Base-by-base conservation (phyloP, 1,140 invertebrate genomes). In the Brachionus rubens region DNA sequence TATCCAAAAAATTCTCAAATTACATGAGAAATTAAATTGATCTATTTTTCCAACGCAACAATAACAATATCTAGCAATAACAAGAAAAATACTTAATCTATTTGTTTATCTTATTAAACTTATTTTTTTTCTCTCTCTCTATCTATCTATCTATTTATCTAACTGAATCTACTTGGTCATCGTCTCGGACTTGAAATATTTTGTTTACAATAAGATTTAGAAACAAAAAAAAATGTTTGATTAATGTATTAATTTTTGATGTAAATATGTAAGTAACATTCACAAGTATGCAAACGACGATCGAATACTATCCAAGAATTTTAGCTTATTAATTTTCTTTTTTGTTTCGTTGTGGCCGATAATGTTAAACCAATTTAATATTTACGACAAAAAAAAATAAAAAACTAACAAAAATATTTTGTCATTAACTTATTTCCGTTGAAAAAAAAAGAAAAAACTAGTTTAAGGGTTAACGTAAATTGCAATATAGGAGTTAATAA, bases 61-160 rank as follows among this genome's bases (percentile, higher is more conserved):
- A 54, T 10, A 24, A 28, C 33, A 54, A 43, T 24, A n/a, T 28
- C 52, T 28, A 54, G 33, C 28, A 28, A 14, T 24, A 54, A 28
- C 52, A 33, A 24, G 10, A 19, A 59, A 59, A 56, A 28, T 33
- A 33, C 30, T 33, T 59, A 59, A 59, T 59, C 54, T 59, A 59
- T 59, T 59, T 59, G 54, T 59, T 59, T 59, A 59, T 59, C 54
- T 59, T 59, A 59, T 59, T 59, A 59, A 40, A n/a, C n/a, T n/a
- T n/a, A n/a, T n/a, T n/a, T n/a, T n/a, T n/a, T n/a, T n/a, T n/a
- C n/a, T n/a, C n/a, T n/a, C n/a, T n/a, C n/a, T n/a, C n/a, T n/a
- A n/a, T n/a, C n/a, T n/a, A n/a, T n/a, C n/a, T n/a, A n/a, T n/a
- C n/a, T n/a, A n/a, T n/a, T n/a, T n/a, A n/a, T n/a, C n/a, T n/a